Conservation (phyloP, 2,888 invertebrate genomes). For the Synergus gifuensis region DNA sequence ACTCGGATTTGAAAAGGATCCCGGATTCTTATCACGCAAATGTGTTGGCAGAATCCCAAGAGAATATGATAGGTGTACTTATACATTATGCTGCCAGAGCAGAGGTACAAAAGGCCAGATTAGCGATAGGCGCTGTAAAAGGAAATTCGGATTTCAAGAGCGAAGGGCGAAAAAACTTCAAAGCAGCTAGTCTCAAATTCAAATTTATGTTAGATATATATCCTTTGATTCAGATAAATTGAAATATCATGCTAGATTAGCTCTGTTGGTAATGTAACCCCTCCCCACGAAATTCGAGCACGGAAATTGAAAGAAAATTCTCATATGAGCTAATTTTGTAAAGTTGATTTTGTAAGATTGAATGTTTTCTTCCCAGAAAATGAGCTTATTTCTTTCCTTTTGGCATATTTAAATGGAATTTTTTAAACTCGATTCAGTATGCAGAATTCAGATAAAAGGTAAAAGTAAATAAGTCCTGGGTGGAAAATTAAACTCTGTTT, state of each 20-base stretch:
- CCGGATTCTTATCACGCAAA: constrained; percentile 10
- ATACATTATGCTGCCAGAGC: not conserved
- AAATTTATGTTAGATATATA: not conserved
- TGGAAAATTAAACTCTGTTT: constrained; percentile 32
- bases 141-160: not conserved
- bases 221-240: too few species aligned
- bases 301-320: too few species aligned
- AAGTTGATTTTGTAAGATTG: too few species aligned
- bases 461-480: not conserved
- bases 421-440: too few species aligned
- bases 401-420: too few species aligned
- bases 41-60: constrained; percentile 1
- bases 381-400: too few species aligned
- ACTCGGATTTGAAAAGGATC: not conserved
- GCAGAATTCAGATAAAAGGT: not conserved
- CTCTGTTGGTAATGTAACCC: too few species aligned
- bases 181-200: not conserved
- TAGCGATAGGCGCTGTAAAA: constrained; percentile 19
- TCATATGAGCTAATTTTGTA: too few species aligned
- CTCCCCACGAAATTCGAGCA: too few species aligned
- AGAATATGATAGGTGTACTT: not conserved
- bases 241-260: too few species aligned
- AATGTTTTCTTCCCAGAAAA: too few species aligned
- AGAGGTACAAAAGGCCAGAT: constrained; percentile 25
- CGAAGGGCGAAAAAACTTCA: not conserved